Base-by-base conservation (phyloP, 2,888 invertebrate genomes). In the Tipula confusa region DNA sequence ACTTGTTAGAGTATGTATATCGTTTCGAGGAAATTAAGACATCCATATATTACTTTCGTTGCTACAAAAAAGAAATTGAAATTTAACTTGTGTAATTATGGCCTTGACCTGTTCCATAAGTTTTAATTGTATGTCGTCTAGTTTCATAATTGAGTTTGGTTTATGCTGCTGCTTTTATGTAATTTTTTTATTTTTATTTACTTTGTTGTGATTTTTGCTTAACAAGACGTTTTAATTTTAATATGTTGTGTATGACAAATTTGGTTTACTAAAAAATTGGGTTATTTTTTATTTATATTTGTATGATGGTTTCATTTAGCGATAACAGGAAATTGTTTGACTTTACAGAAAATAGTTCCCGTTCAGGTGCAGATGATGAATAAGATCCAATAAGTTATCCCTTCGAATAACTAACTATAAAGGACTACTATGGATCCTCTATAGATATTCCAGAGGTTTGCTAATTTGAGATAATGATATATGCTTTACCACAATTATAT, bases 21-120 rank as follows among this genome's bases (percentile, higher is more conserved):
- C 64, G 9, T 64, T 64, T 64, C 11, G n/a, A 24, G 24, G 64
- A 64, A 64, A 64, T 64, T 64, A 24, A 9, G 64, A 24, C 18
- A 33, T 33, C 6, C 33, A 33, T 33, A 64, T 24, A 18, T 2
- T 64, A 64, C 64, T 64, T 64, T 64, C 64, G 64, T 9, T 64
- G 64, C 64, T 64, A 9, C 64, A 7, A 18, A 64, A n/a, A 64
- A 64, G 64, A 64, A 64, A 64, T 24, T 64, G 64, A 24, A 64
- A 64, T 64, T 24, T 24, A 3, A 64, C 9, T 64, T 43, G 1
- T 6, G 7, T 64, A 64, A 64, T 64, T 64, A 64, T 64, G 64
- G 64, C 64, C 64, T 64, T 64, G 64, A 64, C 64, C 64, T 64
- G 24, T 64, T 64, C 64, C 64, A 64, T 64, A 64, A 64, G 18